Percentiles rank a stretch among this genome's conserved stretches.
Conservation (phyloP, 2,113 vertebrate genomes). For the Verasper variegatus region DNA sequence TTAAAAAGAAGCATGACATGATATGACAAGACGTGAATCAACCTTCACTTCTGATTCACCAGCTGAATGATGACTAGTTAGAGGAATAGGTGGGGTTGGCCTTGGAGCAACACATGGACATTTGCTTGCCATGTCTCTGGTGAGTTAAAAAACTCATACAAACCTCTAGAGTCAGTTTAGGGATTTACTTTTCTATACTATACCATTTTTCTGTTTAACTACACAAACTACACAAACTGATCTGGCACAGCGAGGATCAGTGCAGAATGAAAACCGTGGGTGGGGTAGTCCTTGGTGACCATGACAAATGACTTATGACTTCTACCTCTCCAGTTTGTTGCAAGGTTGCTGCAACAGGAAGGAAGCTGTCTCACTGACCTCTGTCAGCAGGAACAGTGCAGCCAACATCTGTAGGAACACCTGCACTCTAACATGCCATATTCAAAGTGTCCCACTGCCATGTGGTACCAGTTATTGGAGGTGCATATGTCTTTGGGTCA, state of each 20-base stretch:
- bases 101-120: not conserved
- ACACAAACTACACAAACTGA: too few species aligned
- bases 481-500: not conserved
- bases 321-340: constrained; percentile 15
- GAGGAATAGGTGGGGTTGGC: constrained; percentile 1
- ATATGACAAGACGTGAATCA: constrained; percentile 29
- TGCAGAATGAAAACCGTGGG: not conserved
- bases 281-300: not conserved
- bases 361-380: constrained; percentile 37
- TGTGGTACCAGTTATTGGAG: constrained; percentile 4
- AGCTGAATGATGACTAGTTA: not conserved
- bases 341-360: constrained; percentile 21
- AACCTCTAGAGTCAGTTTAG: not conserved
- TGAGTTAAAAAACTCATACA: not conserved
- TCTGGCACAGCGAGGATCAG: not conserved
- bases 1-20: constrained; percentile 6
- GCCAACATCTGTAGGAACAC: constrained; percentile 47
- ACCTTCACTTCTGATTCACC: not conserved
- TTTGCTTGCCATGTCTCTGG: not conserved
- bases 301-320: constrained; percentile 26
- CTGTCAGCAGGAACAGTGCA: constrained; percentile 27
- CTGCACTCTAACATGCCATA: constrained; percentile 33
- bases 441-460: constrained; percentile 4
- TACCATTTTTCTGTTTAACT: too few species aligned
- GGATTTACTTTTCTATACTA: not conserved